Percentiles rank a stretch among this genome's conserved stretches.
Evolutionary conservation across 35 echinoderm and acorn worm species (phyloP).

Genomic region (Apostichopus californicus): DNA sequence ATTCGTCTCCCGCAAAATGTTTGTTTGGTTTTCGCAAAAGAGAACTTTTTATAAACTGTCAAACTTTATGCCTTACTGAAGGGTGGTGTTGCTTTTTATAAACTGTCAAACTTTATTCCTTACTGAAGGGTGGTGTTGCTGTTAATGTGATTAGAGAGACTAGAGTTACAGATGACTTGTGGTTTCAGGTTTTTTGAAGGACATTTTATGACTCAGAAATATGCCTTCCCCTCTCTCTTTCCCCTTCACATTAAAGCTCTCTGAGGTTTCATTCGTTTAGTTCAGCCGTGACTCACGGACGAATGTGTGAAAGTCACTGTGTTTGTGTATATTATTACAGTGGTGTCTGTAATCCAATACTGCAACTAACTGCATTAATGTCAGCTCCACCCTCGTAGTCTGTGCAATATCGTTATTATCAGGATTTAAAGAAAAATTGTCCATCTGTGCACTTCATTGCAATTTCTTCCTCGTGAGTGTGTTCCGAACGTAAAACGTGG

Average conservation of each 20-base stretch:
- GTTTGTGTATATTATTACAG: neutral
- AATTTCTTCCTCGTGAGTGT: neutral
- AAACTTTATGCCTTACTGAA: too few relatives aligned
- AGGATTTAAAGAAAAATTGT: neutral
- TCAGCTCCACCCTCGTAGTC: neutral
- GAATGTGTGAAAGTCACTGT: neutral
- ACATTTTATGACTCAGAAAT: too few relatives aligned
- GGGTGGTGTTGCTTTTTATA: too few relatives aligned
- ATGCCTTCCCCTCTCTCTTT: neutral
- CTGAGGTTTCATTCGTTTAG: neutral
- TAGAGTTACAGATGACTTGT: too few relatives aligned
- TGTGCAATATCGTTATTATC: neutral
- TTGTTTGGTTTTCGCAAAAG: too few relatives aligned
- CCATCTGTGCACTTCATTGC: neutral
- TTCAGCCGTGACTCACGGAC: neutral
- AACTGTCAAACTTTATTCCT: too few relatives aligned
- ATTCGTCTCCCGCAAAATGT: too few relatives aligned
- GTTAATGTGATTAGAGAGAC: too few relatives aligned
- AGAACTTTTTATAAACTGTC: too few relatives aligned
- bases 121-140: too few relatives aligned
- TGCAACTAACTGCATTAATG: neutral
- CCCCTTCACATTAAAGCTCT: neutral
- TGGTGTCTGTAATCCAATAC: neutral
- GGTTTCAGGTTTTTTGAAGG: too few relatives aligned
- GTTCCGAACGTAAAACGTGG: too few relatives aligned